phyloP scores from a whole-genome alignment of 1,140 invertebrate genomes.

The Ceratitis capitata region DNA sequence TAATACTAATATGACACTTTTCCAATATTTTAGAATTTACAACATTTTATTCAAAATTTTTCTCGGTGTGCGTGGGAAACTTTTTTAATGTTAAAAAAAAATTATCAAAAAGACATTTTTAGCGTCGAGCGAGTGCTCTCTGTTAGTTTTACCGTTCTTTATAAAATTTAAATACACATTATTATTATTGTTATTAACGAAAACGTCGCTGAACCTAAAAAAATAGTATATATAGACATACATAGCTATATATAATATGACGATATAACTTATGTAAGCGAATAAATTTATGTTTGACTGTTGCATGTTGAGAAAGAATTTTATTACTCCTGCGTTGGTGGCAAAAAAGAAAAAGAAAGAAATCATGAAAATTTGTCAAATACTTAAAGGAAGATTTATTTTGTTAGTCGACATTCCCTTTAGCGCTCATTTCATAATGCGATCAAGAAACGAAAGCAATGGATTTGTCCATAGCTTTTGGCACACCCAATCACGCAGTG shows the following conservation, averaged over 20 bases:
- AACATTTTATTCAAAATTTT: neutral
- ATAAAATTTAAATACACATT: neutral
- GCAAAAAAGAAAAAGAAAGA: too few relatives aligned
- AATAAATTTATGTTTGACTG: slow-evolving; percentile 17
- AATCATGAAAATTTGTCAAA: too few relatives aligned
- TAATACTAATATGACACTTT: neutral
- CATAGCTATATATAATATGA: slow-evolving; percentile 34
- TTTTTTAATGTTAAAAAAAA: neutral
- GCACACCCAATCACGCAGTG: too few relatives aligned
- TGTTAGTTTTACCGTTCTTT: slow-evolving; percentile 10
- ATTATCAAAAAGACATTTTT: slow-evolving; percentile 12
- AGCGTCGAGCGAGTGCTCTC: neutral
- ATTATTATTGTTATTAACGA: neutral
- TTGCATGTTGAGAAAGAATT: neutral
- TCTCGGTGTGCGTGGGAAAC: neutral
- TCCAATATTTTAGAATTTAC: too few relatives aligned
- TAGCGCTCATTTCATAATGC: too few relatives aligned
- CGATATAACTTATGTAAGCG: neutral
- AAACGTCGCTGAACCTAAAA: neutral
- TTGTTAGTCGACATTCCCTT: too few relatives aligned
- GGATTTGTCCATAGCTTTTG: too few relatives aligned
- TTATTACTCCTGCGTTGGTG: too few relatives aligned
- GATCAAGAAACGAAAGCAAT: too few relatives aligned
- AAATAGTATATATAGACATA: too few relatives aligned
- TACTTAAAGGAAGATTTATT: too few relatives aligned